phyloP scores from a whole-genome alignment of 2,888 invertebrate species.

The Drosophila testacea region DNA sequence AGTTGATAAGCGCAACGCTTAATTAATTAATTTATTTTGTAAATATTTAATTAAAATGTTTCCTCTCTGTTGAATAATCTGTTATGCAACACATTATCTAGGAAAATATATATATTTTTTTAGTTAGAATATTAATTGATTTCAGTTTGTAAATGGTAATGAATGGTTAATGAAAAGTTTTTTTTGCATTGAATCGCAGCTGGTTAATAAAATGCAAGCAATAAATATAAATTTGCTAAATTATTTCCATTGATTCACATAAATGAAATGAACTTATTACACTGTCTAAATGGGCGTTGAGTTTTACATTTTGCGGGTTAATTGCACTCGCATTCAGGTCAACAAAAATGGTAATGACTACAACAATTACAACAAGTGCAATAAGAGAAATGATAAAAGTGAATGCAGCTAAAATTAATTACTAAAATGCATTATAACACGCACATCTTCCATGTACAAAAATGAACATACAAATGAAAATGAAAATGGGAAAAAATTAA shows the following conservation, averaged over 20 bases:
- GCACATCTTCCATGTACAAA: conserved; percentile 30
- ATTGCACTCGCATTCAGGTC: conserved; percentile 41
- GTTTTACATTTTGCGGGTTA: conserved; percentile 44
- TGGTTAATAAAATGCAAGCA: conserved; percentile 38
- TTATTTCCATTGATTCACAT: conserved; percentile 56
- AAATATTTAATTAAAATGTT: conserved; percentile 32
- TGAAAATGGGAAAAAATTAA: conserved; percentile 7
- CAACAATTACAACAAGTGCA: conserved; percentile 25
- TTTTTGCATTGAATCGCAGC: conserved; percentile 19
- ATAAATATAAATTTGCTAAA: conserved; percentile 70
- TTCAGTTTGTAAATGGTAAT: conserved; percentile 45
- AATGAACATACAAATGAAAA: conserved; percentile 3
- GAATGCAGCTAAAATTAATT: conserved; percentile 68
- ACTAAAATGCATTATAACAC: conserved; percentile 72
- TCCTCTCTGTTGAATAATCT: background rate
- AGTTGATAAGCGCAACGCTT: background rate
- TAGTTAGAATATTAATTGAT: conserved; percentile 57
- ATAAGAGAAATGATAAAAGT: conserved; percentile 36
- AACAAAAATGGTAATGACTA: conserved; percentile 51
- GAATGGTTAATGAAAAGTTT: conserved; percentile 24
- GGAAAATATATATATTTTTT: conserved; percentile 79
- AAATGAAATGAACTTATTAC: conserved; percentile 57
- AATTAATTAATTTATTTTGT: conserved; percentile 22
- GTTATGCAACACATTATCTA: background rate
- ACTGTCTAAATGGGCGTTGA: conserved; percentile 30